Conservation (phyloP, 2,888 invertebrate genomes). For the Colletes collaris region DNA sequence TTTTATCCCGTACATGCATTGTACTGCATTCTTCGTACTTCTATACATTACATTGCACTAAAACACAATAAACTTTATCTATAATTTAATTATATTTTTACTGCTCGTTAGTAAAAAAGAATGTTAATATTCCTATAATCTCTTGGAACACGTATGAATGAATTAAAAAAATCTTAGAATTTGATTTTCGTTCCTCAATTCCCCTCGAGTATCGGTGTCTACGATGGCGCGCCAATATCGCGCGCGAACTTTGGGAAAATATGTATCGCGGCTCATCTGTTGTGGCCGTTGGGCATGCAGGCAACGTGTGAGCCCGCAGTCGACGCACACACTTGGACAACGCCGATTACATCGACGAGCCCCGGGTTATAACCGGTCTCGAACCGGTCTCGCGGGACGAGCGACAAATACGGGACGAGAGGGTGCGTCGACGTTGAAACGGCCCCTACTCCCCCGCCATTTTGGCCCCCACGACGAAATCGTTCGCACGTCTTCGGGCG, state of each 20-base stretch:
- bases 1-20: too few species aligned
- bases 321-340: conserved; percentile 3
- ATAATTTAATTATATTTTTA: too few species aligned
- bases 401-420: conserved; percentile 67
- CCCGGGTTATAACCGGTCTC: conserved; percentile 51
- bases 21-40: too few species aligned
- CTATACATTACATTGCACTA: too few species aligned
- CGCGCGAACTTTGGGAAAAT: conserved; percentile 66
- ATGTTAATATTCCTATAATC: too few species aligned
- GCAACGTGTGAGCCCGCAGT: conserved; percentile 30
- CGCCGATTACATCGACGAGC: conserved; percentile 42
- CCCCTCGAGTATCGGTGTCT: conserved; percentile 41
- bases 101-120: too few species aligned
- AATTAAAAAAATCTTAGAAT: too few species aligned
- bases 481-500: conserved; percentile 38
- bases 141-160: too few species aligned
- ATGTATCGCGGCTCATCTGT: conserved; percentile 68
- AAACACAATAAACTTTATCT: too few species aligned
- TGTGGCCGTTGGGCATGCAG: conserved; percentile 51
- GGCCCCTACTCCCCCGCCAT: conserved; percentile 27
- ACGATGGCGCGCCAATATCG: conserved; percentile 62
- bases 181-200: too few species aligned
- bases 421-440: conserved; percentile 66
- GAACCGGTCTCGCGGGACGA: conserved; percentile 49
- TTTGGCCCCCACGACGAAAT: conserved; percentile 42